Base-by-base conservation (phyloP, 2,113 vertebrate genomes). In the Amia ocellicauda region DNA sequence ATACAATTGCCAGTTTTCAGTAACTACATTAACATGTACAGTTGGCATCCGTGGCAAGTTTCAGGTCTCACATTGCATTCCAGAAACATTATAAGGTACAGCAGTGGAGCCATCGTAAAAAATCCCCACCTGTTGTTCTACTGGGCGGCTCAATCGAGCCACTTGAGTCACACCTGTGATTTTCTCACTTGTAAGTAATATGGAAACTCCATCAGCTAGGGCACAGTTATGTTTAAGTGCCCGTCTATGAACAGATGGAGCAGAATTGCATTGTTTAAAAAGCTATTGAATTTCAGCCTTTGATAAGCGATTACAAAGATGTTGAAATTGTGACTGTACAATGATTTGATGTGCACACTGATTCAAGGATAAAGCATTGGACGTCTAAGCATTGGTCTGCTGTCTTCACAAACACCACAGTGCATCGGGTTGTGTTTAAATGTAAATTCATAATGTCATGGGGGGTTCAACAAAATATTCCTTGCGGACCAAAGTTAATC, bases 241-340 rank as follows among this genome's bases (percentile, higher is more conserved):
- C 73, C 66, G 69, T 67, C 67, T 49, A 80, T 24, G 36, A 87
- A 85, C 78, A 83, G 79, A 78, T 81, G 75, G 79, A 69, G 59
- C 78, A 73, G 57, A 20, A 36, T 60, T 50, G 47, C 19, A 54
- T 49, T 17, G 28, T 76, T 62, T 72, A 63, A 58, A 75, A 78
- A 78, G 76, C 79, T 78, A 83, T 86, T 76, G 8, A 49, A 78
- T 85, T 87, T 71, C 86, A 51, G 66, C 79, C 84, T 89, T 87
- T 87, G 81, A 87, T 87, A 77, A 78, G 68, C 64, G 71, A 72
- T 90, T 86, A 86, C 82, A 84, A 77, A 80, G 78, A 80, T 85
- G 79, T 84, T 84, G 75, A 83, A 80, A 77, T 77, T 73, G 69
- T 76, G 65, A 47, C 50, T 63, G 62, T 54, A 54, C 41, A 63